Percentiles rank a stretch among this genome's conserved stretches.
These are phyloP conservation scores for Halcyon senegalensis DNA, from an alignment of 2,113 vertebrate species.

Conservation along the genomic window DNA sequence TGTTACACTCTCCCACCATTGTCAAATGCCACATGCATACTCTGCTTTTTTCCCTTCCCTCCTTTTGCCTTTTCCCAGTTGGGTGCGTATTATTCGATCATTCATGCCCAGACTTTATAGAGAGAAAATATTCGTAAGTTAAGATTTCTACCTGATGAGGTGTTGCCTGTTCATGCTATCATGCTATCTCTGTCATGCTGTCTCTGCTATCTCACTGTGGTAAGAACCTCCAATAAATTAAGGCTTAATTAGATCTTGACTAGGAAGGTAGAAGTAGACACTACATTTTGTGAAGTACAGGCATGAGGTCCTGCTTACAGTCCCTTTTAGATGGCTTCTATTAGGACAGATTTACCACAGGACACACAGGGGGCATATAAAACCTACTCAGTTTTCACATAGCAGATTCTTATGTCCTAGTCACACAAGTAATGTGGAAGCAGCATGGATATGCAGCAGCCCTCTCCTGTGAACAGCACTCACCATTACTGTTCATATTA, in stretches of 20 bases:
- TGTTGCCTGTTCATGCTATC: not conserved
- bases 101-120: not conserved
- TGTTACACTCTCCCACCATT: not conserved
- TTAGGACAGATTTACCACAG: not conserved
- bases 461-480: not conserved
- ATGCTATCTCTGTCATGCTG: too few relatives aligned
- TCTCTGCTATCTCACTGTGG: not conserved
- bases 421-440: not conserved
- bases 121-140: not conserved
- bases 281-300: not conserved
- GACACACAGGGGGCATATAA: not conserved
- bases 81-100: not conserved
- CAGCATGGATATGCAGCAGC: not conserved
- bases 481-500: rapidly evolving
- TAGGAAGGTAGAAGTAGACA: not conserved
- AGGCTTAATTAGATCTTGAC: not conserved
- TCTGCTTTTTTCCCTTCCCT: not conserved
- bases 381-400: not conserved
- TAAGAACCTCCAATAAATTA: not conserved
- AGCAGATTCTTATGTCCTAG: not conserved
- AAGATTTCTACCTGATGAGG: not conserved
- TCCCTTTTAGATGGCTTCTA: not conserved
- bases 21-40: rapidly evolving
- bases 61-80: not conserved
- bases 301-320: not conserved